Evolutionary conservation across 2,113 vertebrate genomes (phyloP), one percentile per base, ranked within the genome.

Genomic region (Echinops telfairi): DNA sequence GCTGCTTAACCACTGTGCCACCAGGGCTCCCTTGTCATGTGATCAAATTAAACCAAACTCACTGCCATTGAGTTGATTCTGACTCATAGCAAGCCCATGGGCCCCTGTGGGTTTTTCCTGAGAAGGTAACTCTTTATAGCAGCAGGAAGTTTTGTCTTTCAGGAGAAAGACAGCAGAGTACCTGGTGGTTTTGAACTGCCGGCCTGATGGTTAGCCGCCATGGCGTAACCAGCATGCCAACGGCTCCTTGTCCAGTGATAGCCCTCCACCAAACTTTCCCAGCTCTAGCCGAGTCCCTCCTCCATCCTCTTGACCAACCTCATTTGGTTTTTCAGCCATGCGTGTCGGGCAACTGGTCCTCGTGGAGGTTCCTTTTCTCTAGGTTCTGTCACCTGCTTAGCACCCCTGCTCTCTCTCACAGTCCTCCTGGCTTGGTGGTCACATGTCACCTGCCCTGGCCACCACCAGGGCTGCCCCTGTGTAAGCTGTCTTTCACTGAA

Each of bases 401-500:
- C 40, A 40, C 40, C 3, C 40, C 40, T 40, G 40, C 40, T 40
- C 40, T 40, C 29, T 70, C 64, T 20, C 36, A 36, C 27, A 29
- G 73, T 22, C 75, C 29, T 40, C 66, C 66, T 23, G 58, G 76
- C 75, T 80, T 5, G 33, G 29, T 11, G 78, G 73, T 38, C 78
- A 6, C 10, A 14, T 31, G 66, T 81, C 86, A 73, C 73, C 76
- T 66, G 82, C 19, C 19, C 78, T 58, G 29, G 33, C 60, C 78
- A 47, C 86, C 83, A 47, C 86, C 71, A 27, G 62, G 36, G 86
- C 20, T n/a, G 73, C 77, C 86, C 71, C 81, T 29, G 10, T 60
- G 43, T 31, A 53, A 84, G 43, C 38, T 57, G 84, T 62, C 80
- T 86, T 86, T 81, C 68, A 82, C 82, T 53, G 36, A 79, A 38